These are phyloP conservation scores for Molorchus minor DNA, from an alignment of 2,888 invertebrate species.

Conservation along the genomic window DNA sequence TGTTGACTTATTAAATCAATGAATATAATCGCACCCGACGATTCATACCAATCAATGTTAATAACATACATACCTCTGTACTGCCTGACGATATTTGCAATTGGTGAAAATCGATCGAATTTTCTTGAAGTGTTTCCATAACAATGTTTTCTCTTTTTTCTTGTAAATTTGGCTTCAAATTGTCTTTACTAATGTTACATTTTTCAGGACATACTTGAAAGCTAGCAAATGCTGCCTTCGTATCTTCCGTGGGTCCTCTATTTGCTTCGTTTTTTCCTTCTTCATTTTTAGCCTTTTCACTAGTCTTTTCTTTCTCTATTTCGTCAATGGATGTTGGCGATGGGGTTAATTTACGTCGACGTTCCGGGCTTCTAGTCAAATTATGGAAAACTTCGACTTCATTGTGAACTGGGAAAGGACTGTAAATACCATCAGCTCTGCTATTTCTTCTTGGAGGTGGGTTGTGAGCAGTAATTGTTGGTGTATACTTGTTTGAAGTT, in stretches of 20 bases:
- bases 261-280: background rate
- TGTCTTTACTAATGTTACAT: background rate
- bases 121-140: background rate
- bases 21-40: background rate
- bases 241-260: background rate
- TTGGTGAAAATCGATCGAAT: constrained; percentile 18
- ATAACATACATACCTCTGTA: too few species aligned
- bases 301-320: background rate
- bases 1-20: background rate
- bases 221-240: too few species aligned
- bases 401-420: constrained; percentile 66
- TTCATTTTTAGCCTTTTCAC: background rate
- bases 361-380: constrained; percentile 70
- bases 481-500: too few species aligned
- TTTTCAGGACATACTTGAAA: constrained; percentile 40
- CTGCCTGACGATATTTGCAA: constrained; percentile 32
- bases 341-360: constrained; percentile 31
- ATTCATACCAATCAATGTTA: too few species aligned
- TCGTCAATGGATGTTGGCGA: background rate
- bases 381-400: constrained; percentile 76
- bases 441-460: constrained; percentile 33
- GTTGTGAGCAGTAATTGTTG: too few species aligned
- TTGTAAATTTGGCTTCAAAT: too few species aligned
- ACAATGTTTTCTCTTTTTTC: too few species aligned
- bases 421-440: constrained; percentile 46